phyloP scores from a whole-genome alignment of 2,113 vertebrate species.

The Sapajus apella region DNA sequence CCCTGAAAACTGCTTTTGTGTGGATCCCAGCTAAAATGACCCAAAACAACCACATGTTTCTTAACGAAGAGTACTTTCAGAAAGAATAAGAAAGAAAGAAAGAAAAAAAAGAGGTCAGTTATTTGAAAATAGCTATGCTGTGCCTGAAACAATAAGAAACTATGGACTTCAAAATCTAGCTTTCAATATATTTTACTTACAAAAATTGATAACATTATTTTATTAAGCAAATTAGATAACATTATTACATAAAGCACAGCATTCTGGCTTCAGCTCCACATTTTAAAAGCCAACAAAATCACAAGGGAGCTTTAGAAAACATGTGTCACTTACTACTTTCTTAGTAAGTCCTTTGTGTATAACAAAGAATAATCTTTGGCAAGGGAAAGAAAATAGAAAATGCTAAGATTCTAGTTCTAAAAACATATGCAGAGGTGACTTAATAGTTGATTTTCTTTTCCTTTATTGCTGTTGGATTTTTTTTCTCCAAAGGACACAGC shows the following conservation, averaged over 20 bases:
- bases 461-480: slow-evolving; percentile 47
- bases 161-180: neutral
- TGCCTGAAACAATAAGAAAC: neutral
- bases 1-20: neutral
- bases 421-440: neutral
- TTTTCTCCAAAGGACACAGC: slow-evolving; percentile 61
- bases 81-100: neutral
- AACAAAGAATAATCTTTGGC: slow-evolving; percentile 20
- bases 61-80: neutral
- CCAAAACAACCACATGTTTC: neutral
- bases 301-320: slow-evolving; percentile 36
- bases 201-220: neutral
- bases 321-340: neutral
- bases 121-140: neutral
- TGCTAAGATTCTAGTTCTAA: neutral
- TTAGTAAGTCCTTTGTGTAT: neutral
- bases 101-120: neutral
- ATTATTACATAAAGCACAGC: neutral
- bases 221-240: neutral
- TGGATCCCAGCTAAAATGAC: slow-evolving; percentile 50
- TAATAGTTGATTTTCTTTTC: slow-evolving; percentile 63
- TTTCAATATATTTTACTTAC: neutral
- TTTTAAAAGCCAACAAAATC: slow-evolving; percentile 1
- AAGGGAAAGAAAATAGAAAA: slow-evolving; percentile 35
- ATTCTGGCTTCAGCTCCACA: neutral